These are phyloP conservation scores for Mesochorus sp. DNA, from an alignment of 2,888 invertebrate species.

Conservation along the genomic window DNA sequence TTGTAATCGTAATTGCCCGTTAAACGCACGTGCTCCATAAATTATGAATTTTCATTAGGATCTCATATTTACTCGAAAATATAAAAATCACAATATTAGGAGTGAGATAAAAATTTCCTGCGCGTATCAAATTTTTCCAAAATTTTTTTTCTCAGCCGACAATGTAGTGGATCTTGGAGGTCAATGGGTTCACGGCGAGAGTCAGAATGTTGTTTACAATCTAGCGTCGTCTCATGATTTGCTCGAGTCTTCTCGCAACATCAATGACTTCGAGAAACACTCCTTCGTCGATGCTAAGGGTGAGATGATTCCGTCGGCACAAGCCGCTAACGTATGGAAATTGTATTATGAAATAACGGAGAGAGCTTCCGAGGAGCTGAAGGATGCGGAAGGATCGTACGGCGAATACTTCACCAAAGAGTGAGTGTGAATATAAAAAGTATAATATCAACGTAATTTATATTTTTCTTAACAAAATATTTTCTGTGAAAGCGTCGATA, in stretches of 20 bases:
- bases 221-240: conserved; percentile 82
- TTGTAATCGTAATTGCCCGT: not conserved
- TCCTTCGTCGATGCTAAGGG: conserved; percentile 74
- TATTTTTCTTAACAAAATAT: conserved; percentile 71
- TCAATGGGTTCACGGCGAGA: conserved; percentile 91
- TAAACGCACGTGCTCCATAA: not conserved
- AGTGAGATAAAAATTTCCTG: too few species aligned
- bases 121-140: conserved; percentile 9
- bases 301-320: conserved; percentile 76
- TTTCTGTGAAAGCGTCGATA: conserved; percentile 69
- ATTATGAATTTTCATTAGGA: not conserved
- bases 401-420: conserved; percentile 78
- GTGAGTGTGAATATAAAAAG: too few species aligned
- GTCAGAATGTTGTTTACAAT: conserved; percentile 85
- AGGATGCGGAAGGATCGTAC: conserved; percentile 72
- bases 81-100: too few species aligned
- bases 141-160: conserved; percentile 76
- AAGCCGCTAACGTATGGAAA: conserved; percentile 75
- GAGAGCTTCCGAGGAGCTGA: conserved; percentile 74
- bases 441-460: conserved; percentile 48
- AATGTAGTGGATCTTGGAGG: conserved; percentile 88
- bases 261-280: conserved; percentile 67
- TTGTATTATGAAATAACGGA: conserved; percentile 80
- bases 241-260: conserved; percentile 71
- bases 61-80: too few species aligned